A percentile compares a stretch with the other conserved stretches of the same genome.
These are phyloP conservation scores for Cataglyphis livida DNA, from an alignment of 2,888 invertebrate species.

Conservation along the genomic window DNA sequence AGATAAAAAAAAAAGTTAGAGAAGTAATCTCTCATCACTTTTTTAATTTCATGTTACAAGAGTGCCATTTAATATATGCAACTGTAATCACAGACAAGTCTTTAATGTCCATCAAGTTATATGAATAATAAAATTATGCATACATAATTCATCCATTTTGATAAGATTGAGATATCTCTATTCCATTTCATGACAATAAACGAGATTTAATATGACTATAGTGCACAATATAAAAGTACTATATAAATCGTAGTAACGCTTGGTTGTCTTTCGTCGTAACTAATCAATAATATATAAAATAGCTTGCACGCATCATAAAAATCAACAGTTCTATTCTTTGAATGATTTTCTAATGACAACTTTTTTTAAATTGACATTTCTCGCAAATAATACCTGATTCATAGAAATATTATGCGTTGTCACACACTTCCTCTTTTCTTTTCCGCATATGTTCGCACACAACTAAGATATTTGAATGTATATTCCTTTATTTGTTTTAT, in stretches of 20 bases:
- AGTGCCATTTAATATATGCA: neutral
- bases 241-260: neutral
- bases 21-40: neutral
- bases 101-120: slow-evolving; percentile 24
- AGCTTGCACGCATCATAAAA: neutral
- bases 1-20: slow-evolving; percentile 26
- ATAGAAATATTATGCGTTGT: neutral
- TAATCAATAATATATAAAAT: neutral
- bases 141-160: neutral
- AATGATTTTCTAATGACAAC: neutral
- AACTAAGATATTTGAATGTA: neutral
- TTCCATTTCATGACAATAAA: slow-evolving; percentile 19
- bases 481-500: neutral
- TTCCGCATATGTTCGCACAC: neutral
- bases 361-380: neutral
- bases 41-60: neutral
- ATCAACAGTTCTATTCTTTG: neutral
- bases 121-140: neutral
- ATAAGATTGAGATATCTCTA: slow-evolving; percentile 16
- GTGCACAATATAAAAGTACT: neutral
- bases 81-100: neutral
- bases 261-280: neutral
- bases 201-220: slow-evolving; percentile 8
- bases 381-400: neutral
- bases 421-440: neutral